Evolutionary conservation across 2,797 vertebrate genomes (phyloP).

Genomic region (Anguilla marmorata): DNA sequence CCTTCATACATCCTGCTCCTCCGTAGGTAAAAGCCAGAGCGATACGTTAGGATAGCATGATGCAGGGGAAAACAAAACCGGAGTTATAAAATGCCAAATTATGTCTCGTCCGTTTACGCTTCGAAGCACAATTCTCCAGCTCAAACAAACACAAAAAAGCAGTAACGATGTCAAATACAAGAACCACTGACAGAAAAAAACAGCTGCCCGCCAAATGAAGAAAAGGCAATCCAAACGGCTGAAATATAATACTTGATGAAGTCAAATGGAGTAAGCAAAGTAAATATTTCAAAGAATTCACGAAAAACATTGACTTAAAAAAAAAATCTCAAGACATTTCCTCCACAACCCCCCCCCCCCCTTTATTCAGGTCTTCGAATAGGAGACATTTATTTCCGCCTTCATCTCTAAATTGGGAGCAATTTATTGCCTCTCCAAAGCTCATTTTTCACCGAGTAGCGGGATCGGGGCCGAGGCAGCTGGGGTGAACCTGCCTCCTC

Average conservation of each 20-base stretch:
- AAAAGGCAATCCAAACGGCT: conserved; percentile 65
- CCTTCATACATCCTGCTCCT: conserved; percentile 47
- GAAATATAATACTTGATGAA: conserved; percentile 70
- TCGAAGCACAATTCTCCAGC: conserved; percentile 59
- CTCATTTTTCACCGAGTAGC: conserved; percentile 81
- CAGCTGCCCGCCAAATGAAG: conserved; percentile 58
- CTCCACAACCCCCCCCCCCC: conserved; percentile 2
- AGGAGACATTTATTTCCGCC: conserved; percentile 83
- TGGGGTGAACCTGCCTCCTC: conserved; percentile 76
- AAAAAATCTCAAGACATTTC: conserved; percentile 16
- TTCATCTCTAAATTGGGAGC: conserved; percentile 87
- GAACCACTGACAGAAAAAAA: conserved; percentile 58
- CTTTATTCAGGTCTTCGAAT: conserved; percentile 76
- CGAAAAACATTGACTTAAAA: conserved; percentile 50
- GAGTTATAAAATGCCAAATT: conserved; percentile 50
- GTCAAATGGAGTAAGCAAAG: conserved; percentile 70
- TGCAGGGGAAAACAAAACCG: conserved; percentile 17
- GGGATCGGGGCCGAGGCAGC: conserved; percentile 74
- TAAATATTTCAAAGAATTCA: conserved; percentile 71
- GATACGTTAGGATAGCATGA: neutral
- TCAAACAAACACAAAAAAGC: conserved; percentile 40
- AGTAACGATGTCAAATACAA: conserved; percentile 63
- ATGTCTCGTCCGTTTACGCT: conserved; percentile 66
- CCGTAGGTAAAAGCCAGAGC: neutral
- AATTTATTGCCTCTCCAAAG: conserved; percentile 84